Evolutionary conservation across 2,113 vertebrate species (phyloP), one percentile per base, ranked within the genome.

Genomic region (Atractosteus spatula): DNA sequence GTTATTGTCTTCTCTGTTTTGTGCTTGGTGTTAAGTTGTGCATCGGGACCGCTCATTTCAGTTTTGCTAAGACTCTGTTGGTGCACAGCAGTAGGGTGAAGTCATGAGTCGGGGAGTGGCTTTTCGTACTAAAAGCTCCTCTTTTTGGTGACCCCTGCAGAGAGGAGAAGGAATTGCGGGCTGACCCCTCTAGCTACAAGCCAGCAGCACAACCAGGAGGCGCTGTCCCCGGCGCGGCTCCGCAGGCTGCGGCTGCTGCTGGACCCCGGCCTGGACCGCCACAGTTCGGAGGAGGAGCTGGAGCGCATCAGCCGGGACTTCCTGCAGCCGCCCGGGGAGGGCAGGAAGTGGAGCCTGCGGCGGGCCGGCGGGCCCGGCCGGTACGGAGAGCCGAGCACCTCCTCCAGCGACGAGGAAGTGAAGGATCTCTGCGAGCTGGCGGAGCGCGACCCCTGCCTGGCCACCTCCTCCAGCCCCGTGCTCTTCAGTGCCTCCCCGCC

Each of bases 321-420:
- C 3, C 43, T 73, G 55, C 72, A 73, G 29, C 43, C 16, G 0
- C 79, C 88, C 0, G 80, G 86, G 0, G 92, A 95, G 76, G 93
- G 90, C 82, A 87, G 93, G 14, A 95, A 95, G 86, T 95, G 95
- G 95, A 77, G 88, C 0, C 71, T 86, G 1, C 83, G 84, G 7
- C 93, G 89, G 82, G 84, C 88, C 72, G 85, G 81, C 83, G 70
- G 82, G 44, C 79, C 86, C 0, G 41, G 90, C 70, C 80, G 91
- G 79, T 91, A 91, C 43, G 57, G 82, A 7, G 93, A 87, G 41
- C 87, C 85, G 84, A 95, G 91, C 82, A 88, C 94, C 3, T 85
- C 94, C 78, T 96, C 95, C 74, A 96, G 95, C 0, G 95, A 97
- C 0, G 95, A 97, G 74, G 95, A 97, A 74, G 94, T 97, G 79